phyloP scores from a whole-genome alignment of 2,113 vertebrate species.

The Ammodytes marinus region DNA sequence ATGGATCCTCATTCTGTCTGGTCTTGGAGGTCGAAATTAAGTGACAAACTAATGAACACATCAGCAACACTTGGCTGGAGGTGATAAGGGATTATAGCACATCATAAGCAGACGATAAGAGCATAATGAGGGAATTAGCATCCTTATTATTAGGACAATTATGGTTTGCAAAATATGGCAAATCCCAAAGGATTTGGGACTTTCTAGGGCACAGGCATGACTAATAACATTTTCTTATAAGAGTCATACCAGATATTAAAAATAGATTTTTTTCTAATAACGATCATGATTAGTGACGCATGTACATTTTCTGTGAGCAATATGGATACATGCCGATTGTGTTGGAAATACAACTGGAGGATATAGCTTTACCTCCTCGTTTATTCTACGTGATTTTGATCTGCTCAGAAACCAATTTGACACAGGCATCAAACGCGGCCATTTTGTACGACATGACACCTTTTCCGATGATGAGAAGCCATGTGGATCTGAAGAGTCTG shows the following conservation, averaged over 20 bases:
- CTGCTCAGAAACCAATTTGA: slow-evolving; percentile 28
- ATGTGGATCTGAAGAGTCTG: slow-evolving; percentile 18
- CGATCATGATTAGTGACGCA: slow-evolving; percentile 9
- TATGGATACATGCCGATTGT: background rate
- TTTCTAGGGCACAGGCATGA: slow-evolving; percentile 57
- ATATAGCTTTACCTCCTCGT: background rate
- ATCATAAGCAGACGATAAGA: slow-evolving; percentile 67
- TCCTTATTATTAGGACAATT: slow-evolving; percentile 59
- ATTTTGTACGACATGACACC: background rate
- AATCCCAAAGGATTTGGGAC: slow-evolving; percentile 57
- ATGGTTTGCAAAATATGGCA: slow-evolving; percentile 62
- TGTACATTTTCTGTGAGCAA: slow-evolving; percentile 16
- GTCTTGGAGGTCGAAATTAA: slow-evolving; percentile 53
- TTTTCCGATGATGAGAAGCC: slow-evolving; percentile 4
- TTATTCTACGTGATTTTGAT: slow-evolving; percentile 16
- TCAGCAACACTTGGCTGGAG: slow-evolving; percentile 66
- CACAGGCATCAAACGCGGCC: slow-evolving; percentile 34
- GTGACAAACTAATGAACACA: slow-evolving; percentile 63
- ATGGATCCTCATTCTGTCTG: slow-evolving; percentile 48
- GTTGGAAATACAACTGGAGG: background rate
- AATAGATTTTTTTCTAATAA: slow-evolving; percentile 24
- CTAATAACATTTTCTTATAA: slow-evolving; percentile 51
- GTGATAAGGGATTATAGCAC: slow-evolving; percentile 69
- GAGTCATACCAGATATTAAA: slow-evolving; percentile 35
- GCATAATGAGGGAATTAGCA: slow-evolving; percentile 75